A percentile compares a stretch with the other conserved stretches of the same genome.
phyloP scores from a whole-genome alignment of 2,888 invertebrate species.

The Andrena marginata region DNA sequence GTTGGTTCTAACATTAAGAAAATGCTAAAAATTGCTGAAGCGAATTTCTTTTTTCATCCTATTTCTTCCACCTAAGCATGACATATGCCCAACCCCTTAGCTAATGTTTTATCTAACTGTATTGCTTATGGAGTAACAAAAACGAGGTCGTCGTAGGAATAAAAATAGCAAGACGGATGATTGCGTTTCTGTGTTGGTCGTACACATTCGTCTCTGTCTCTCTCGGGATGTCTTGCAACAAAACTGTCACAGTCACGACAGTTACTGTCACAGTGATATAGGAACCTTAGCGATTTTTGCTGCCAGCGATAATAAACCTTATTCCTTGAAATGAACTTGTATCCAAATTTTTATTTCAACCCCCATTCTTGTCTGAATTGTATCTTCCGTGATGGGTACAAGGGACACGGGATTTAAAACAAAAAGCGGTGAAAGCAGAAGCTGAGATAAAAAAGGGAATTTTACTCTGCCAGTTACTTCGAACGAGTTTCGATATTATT shows the following conservation, averaged over 20 bases:
- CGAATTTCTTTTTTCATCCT: not conserved
- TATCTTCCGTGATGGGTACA: too few relatives aligned
- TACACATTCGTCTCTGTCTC: constrained; percentile 35
- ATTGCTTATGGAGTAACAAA: constrained; percentile 19
- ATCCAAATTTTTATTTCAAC: constrained; percentile 12
- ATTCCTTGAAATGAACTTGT: not conserved
- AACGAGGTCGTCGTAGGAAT: constrained; percentile 15
- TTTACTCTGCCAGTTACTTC: too few relatives aligned
- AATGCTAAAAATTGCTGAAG: too few relatives aligned
- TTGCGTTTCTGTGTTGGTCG: constrained; percentile 34
- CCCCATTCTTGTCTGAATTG: too few relatives aligned
- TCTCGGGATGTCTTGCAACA: constrained; percentile 9
- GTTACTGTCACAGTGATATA: constrained; percentile 27
- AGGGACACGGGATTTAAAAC: too few relatives aligned
- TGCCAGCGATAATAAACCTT: not conserved
- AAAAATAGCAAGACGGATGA: constrained; percentile 52
- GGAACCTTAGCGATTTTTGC: constrained; percentile 11
- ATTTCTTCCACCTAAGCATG: not conserved
- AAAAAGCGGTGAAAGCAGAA: too few relatives aligned
- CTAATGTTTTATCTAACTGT: constrained; percentile 13
- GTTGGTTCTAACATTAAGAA: too few relatives aligned
- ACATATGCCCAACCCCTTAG: not conserved
- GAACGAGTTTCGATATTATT: too few relatives aligned
- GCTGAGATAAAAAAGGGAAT: too few relatives aligned
- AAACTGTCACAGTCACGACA: constrained; percentile 35